Base-by-base conservation (phyloP, 2,113 vertebrate genomes). In the Lycaon pictus region DNA sequence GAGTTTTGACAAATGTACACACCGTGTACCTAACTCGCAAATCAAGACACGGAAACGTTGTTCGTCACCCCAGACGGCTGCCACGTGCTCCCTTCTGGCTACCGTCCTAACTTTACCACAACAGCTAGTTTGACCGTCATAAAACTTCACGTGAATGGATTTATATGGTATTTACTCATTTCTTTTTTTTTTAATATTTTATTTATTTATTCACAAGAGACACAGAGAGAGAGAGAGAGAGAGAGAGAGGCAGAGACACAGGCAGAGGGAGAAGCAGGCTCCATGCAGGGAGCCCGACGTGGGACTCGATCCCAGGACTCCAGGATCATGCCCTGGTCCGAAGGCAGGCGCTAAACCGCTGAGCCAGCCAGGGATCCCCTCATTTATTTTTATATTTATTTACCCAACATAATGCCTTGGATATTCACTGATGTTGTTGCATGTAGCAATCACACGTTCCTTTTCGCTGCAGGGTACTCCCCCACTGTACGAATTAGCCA, bases 101-200 rank as follows among this genome's bases (percentile, higher is more conserved):
- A 4, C 35, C 11, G 19, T 4, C 51, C 35, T 6, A 4, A 8
- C n/a, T 23, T 16, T 1, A 7, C 6, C 27, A 62, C 10, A 37
- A 25, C 3, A 29, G 19, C 37, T 0, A 1, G 32, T 2, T 2
- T 11, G 15, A 22, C 12, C 1, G 9, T 35, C 1, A 7, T 2
- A 20, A 62, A 35, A 25, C 51, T 5, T 29, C 48, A 17, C 5
- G 35, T 0, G 16, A 32, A n/a, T 4, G 51, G n/a, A 17, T 17
- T 7, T 8, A 16, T 13, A 0, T 7, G 0, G 35, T 1, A 1
- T 43, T 11, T 15, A 1, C 32, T 51, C 48, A 1, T n/a, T 43
- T 23, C 11, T 9, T 13, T 22, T 55, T 25, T 8, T 7, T 6
- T 1, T 0, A 43, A 43, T 43, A 43, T 17, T 22, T 55, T 25